Conservation (phyloP, 1,140 invertebrate species). For the Daktulosphaira vitifoliae region DNA sequence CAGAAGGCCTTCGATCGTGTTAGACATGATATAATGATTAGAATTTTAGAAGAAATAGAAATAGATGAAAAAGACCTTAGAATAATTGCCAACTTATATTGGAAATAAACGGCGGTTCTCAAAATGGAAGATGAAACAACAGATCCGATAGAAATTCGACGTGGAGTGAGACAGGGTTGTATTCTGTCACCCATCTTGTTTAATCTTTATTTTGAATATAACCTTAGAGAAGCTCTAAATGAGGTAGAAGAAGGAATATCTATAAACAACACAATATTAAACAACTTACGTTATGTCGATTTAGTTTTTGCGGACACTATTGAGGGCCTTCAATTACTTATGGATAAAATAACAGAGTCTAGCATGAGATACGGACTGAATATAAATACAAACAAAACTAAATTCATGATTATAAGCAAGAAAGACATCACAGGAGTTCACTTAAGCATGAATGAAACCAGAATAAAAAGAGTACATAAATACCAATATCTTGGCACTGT, state of each 20-base stretch:
- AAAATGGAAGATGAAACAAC: background rate
- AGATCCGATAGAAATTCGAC: background rate
- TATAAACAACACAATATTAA: background rate
- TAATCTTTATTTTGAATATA: background rate
- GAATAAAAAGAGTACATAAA: background rate
- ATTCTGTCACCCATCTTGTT: background rate
- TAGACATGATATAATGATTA: constrained; percentile 27
- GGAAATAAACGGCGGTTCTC: background rate
- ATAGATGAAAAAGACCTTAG: background rate
- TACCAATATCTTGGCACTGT: background rate
- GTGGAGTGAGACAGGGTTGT: background rate
- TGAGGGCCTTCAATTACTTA: background rate
- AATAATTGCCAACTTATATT: constrained; percentile 1
- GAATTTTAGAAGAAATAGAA: constrained; percentile 26
- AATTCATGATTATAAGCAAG: background rate
- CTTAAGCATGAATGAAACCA: background rate
- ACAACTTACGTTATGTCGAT: background rate
- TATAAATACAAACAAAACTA: background rate
- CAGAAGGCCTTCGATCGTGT: constrained; percentile 36
- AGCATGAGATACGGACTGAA: background rate
- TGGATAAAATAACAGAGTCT: background rate
- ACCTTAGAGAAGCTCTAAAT: background rate
- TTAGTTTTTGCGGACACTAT: background rate
- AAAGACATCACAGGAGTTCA: background rate
- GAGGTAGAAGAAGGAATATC: background rate